Percentiles rank a stretch among this genome's conserved stretches.
phyloP scores from a whole-genome alignment of 1,140 invertebrate genomes.

The Akabosia matsudoensis region DNA sequence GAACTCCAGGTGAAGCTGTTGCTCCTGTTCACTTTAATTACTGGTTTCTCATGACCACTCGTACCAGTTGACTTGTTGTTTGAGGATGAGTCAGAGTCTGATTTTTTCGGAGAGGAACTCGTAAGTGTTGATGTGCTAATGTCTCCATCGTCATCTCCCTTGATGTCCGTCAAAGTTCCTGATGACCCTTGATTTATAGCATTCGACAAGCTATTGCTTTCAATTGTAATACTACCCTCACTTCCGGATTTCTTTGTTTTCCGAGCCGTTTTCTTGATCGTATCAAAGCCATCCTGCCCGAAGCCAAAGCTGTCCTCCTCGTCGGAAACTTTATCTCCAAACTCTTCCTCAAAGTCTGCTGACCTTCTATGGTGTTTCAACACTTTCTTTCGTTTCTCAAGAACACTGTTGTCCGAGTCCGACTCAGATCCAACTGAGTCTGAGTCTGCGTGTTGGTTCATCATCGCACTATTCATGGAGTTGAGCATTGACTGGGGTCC shows the following conservation, averaged over 20 bases:
- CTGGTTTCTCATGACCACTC: background rate
- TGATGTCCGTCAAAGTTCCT: background rate
- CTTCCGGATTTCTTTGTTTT: slow-evolving; percentile 30
- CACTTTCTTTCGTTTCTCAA: slow-evolving; percentile 44
- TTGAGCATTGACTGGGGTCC: slow-evolving; percentile 36
- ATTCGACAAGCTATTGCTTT: background rate
- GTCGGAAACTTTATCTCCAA: slow-evolving; percentile 37
- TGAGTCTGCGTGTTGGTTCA: slow-evolving; percentile 27
- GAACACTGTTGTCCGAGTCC: slow-evolving; percentile 37
- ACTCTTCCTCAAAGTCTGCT: slow-evolving; percentile 42
- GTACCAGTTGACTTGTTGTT: background rate
- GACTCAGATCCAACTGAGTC: slow-evolving; percentile 24
- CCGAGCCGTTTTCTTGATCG: slow-evolving; percentile 44
- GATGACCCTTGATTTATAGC: background rate
- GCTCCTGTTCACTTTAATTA: slow-evolving; percentile 15
- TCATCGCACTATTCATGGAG: slow-evolving; percentile 19
- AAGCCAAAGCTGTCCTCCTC: slow-evolving; percentile 41
- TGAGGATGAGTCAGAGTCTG: slow-evolving; percentile 12
- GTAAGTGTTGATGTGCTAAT: no score
- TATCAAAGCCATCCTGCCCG: slow-evolving; percentile 45
- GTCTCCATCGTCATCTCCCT: background rate
- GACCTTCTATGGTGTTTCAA: slow-evolving; percentile 45
- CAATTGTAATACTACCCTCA: slow-evolving; percentile 11
- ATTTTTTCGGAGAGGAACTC: slow-evolving; percentile 2
- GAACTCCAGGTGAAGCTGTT: slow-evolving; percentile 58